phyloP scores from a whole-genome alignment of 2,113 vertebrate species.

The Salvelinus namaycush region DNA sequence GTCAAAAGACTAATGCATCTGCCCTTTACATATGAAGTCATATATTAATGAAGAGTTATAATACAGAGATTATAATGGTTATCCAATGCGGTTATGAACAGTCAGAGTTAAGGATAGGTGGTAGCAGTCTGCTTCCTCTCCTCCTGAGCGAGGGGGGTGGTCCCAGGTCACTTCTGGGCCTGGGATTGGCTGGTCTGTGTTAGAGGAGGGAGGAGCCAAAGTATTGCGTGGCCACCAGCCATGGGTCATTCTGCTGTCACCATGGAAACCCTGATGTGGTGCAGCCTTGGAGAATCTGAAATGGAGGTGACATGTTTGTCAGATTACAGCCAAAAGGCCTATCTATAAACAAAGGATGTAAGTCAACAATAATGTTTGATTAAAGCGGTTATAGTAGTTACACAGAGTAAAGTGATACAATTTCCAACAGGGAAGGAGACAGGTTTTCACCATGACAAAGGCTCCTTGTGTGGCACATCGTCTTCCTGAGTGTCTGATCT shows the following conservation, averaged over 20 bases:
- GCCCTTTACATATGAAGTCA: constrained; percentile 56
- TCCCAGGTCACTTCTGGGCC: constrained; percentile 33
- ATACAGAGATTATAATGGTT: constrained; percentile 51
- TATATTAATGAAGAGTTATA: constrained; percentile 59
- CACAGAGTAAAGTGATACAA: neutral
- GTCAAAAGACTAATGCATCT: constrained; percentile 41
- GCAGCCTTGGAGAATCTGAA: constrained; percentile 61
- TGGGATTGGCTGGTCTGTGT: constrained; percentile 40
- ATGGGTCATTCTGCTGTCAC: constrained; percentile 40
- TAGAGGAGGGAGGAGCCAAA: constrained; percentile 8
- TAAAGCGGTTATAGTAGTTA: neutral
- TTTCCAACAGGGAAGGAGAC: neutral
- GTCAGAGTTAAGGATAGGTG: constrained; percentile 18
- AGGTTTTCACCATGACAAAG: constrained; percentile 80
- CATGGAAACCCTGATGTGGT: constrained; percentile 56
- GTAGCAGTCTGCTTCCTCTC: constrained; percentile 25
- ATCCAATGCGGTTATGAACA: constrained; percentile 41
- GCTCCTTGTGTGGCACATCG: constrained; percentile 71
- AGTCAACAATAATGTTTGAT: neutral
- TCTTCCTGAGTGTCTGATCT: constrained; percentile 77
- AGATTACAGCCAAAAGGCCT: too few species aligned
- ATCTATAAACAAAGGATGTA: too few species aligned
- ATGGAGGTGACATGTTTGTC: constrained; percentile 18
- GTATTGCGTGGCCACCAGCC: constrained; percentile 32
- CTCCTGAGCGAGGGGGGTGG: constrained; percentile 1